Conservation (phyloP, 2,888 invertebrate species). For the Brachyptera putata region DNA sequence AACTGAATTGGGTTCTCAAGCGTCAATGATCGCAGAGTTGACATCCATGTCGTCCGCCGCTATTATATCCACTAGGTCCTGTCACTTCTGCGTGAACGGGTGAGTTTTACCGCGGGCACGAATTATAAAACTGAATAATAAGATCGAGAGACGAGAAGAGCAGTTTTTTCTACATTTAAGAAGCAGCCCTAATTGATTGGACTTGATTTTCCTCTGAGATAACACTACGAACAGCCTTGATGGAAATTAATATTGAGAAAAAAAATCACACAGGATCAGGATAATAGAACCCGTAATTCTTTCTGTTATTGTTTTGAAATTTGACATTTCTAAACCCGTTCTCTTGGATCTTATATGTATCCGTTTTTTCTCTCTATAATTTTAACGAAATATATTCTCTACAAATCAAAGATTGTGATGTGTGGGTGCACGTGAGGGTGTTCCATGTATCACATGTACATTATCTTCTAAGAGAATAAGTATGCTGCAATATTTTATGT, state of each 20-base stretch:
- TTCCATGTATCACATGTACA: constrained; percentile 13
- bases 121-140: constrained; percentile 7
- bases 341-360: background rate
- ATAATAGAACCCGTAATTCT: too few species aligned
- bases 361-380: constrained; percentile 7
- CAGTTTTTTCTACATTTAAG: constrained; percentile 2
- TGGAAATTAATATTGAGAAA: too few species aligned
- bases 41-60: too few species aligned
- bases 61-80: too few species aligned
- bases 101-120: background rate
- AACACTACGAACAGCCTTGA: background rate
- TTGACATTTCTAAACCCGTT: too few species aligned
- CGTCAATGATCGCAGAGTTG: too few species aligned
- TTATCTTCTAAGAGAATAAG: too few species aligned
- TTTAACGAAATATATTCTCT: constrained; percentile 2
- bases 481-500: constrained; percentile 11
- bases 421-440: constrained; percentile 15
- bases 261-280: too few species aligned
- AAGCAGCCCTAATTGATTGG: constrained; percentile 16
- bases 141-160: constrained; percentile 7
- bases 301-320: background rate
- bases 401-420: constrained; percentile 5
- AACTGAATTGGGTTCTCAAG: too few species aligned
- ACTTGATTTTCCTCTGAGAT: background rate
- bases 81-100: constrained; percentile 8